Percentiles rank a stretch among this genome's conserved stretches.
Evolutionary conservation across 2,888 invertebrate species (phyloP).

Genomic region (Dasypolia templi): DNA sequence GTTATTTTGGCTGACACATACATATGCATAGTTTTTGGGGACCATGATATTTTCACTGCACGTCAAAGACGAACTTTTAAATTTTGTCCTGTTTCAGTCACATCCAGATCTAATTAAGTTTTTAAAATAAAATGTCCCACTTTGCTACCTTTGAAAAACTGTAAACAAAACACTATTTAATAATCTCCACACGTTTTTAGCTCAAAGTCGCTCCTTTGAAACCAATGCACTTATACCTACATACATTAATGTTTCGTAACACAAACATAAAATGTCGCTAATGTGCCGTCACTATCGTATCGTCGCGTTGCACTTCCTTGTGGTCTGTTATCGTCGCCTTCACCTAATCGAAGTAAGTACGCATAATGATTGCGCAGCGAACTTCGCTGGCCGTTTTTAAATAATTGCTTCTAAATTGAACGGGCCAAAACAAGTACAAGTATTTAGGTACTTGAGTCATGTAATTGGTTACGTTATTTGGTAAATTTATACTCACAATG

Average conservation of each 20-base stretch:
- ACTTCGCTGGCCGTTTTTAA: conserved; percentile 60
- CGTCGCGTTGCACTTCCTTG: conserved; percentile 78
- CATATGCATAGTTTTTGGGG: neutral
- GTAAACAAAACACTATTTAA: conserved; percentile 16
- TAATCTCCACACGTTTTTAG: conserved; percentile 1
- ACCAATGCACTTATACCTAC: conserved; percentile 29
- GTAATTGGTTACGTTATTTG: neutral
- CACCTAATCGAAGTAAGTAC: conserved; percentile 78
- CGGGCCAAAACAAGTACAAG: conserved; percentile 27
- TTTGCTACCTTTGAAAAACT: neutral
- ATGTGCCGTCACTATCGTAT: conserved; percentile 69
- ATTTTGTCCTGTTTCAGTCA: neutral
- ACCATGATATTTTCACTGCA: neutral
- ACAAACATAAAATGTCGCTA: conserved; percentile 64
- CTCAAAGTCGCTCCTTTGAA: conserved; percentile 35
- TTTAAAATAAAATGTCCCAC: neutral
- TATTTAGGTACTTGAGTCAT: neutral
- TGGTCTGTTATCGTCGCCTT: conserved; percentile 79
- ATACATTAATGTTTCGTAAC: conserved; percentile 44
- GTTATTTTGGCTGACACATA: conserved; percentile 5
- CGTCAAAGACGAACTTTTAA: neutral
- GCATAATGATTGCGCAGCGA: conserved; percentile 75
- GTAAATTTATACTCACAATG: neutral
- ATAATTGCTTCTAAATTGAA: conserved; percentile 61
- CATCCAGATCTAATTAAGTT: neutral